Conservation (phyloP, 2,113 vertebrate genomes). For the Ceyx cyanopectus region DNA sequence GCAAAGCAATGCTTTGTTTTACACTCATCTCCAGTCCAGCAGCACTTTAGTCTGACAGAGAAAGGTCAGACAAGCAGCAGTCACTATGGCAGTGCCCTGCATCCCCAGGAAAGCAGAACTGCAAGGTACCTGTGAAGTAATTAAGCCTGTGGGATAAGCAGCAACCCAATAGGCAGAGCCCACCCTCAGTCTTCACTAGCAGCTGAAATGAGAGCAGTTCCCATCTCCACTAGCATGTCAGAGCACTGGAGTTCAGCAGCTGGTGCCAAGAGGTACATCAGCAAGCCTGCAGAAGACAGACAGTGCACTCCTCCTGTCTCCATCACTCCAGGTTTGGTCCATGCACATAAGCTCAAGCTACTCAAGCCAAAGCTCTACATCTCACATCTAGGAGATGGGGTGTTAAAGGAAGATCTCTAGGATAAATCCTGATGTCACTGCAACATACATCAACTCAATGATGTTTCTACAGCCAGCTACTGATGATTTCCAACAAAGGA, state of each 20-base stretch:
- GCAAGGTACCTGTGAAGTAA: background rate
- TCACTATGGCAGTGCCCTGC: background rate
- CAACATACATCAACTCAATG: background rate
- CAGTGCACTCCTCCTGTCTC: background rate
- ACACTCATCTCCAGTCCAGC: background rate
- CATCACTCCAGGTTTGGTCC: background rate
- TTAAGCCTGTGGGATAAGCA: background rate
- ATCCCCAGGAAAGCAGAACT: background rate
- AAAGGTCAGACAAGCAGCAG: background rate
- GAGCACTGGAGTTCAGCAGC: background rate
- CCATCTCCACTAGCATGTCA: fast-evolving
- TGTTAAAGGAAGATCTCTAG: background rate
- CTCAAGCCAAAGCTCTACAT: background rate
- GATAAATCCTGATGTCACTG: background rate
- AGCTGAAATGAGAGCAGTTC: background rate
- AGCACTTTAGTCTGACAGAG: background rate
- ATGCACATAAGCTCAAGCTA: background rate
- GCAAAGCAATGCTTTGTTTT: background rate
- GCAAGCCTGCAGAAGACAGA: background rate
- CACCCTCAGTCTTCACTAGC: background rate
- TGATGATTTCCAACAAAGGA: background rate
- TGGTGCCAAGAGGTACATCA: background rate
- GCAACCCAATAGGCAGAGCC: background rate
- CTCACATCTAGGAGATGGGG: background rate
- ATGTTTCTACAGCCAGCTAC: background rate